These are phyloP conservation scores for Pipistrellus pipistrellus DNA, from an alignment of 2,797 vertebrate genomes.

Conservation along the genomic window DNA sequence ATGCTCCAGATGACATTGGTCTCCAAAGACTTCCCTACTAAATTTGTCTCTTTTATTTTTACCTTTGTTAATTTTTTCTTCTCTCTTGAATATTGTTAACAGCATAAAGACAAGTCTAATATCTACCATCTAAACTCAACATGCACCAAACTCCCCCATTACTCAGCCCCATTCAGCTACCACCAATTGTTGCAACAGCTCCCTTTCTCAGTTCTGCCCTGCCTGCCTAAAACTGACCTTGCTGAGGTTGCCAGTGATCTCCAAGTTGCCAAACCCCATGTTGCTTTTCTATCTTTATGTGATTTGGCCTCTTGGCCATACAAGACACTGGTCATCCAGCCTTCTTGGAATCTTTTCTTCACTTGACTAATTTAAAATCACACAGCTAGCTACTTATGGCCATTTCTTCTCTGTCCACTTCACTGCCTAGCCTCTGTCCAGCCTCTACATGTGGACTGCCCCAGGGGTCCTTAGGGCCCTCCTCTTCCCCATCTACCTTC, in stretches of 20 bases:
- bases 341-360: background rate
- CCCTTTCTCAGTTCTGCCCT: background rate
- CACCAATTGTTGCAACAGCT: background rate
- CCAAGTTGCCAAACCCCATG: background rate
- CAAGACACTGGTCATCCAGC: background rate
- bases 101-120: background rate
- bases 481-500: background rate
- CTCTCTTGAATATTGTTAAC: background rate
- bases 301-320: background rate
- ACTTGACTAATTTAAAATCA: background rate
- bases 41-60: background rate
- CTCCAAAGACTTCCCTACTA: background rate
- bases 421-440: accelerated
- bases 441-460: background rate
- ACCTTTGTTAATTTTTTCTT: background rate
- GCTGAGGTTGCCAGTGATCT: background rate
- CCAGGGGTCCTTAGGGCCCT: background rate
- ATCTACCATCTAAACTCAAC: background rate
- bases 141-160: background rate
- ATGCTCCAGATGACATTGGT: background rate
- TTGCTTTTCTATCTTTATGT: background rate
- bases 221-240: background rate
- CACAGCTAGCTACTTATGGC: background rate
- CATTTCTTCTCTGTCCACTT: background rate
- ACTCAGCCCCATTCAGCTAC: background rate